phyloP scores from a whole-genome alignment of 2,888 invertebrate species.

The Volucella bombylans region DNA sequence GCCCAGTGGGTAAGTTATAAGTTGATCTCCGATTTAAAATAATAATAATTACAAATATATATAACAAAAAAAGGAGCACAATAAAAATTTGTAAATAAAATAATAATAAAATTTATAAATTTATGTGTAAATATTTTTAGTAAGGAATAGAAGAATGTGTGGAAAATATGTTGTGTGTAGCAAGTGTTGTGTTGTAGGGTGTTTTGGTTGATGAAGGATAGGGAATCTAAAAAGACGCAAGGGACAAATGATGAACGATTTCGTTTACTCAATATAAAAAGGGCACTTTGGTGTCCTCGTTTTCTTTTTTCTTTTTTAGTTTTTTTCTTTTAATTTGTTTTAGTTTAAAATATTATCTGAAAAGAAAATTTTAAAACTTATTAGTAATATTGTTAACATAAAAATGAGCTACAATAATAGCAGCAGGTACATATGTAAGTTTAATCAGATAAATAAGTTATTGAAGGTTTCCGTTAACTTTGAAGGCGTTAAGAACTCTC shows the following conservation, averaged over 20 bases:
- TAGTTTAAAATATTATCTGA: constrained; percentile 67
- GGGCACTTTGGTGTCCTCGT: constrained; percentile 74
- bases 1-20: constrained; percentile 49
- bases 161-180: constrained; percentile 22
- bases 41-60: constrained; percentile 38
- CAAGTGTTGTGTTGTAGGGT: constrained; percentile 6
- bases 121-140: constrained; percentile 47
- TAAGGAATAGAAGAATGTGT: constrained; percentile 48
- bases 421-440: too few relatives aligned
- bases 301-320: constrained; percentile 34
- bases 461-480: too few relatives aligned
- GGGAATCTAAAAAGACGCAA: constrained; percentile 58
- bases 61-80: constrained; percentile 24
- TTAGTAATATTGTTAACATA: neutral
- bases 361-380: constrained; percentile 10
- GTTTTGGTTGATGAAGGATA: constrained; percentile 37
- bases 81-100: constrained; percentile 28
- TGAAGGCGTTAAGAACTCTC: too few relatives aligned
- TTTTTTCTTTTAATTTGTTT: constrained; percentile 20
- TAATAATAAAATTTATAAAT: constrained; percentile 27
- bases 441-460: too few relatives aligned
- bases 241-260: constrained; percentile 65
- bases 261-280: constrained; percentile 72
- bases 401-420: too few relatives aligned
- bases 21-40: constrained; percentile 60